These are phyloP conservation scores for Cirrhinus molitorella DNA, from an alignment of 2,797 vertebrate species.

Conservation along the genomic window DNA sequence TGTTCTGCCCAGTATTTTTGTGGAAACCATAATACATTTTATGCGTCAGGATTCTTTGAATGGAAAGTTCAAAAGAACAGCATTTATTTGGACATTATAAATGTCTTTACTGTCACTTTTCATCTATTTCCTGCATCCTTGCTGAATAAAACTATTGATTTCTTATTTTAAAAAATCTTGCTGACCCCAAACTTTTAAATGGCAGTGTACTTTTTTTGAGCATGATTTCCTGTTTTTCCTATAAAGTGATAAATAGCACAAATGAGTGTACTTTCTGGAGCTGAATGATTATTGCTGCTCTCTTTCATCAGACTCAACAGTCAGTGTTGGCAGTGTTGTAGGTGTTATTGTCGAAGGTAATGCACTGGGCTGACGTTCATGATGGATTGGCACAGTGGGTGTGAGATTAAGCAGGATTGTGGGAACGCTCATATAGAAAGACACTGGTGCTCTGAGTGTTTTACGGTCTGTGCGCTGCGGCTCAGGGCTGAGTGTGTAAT, in stretches of 20 bases:
- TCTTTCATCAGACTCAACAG: constrained; percentile 20
- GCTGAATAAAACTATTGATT: neutral
- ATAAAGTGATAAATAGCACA: neutral
- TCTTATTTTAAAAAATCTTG: neutral
- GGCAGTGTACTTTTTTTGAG: neutral
- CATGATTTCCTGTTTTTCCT: neutral
- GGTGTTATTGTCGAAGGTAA: constrained; percentile 3
- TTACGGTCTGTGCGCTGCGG: constrained; percentile 21
- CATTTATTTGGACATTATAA: neutral
- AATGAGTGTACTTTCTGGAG: neutral
- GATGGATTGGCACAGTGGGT: constrained; percentile 44
- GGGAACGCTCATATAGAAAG: constrained; percentile 36
- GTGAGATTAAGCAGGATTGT: constrained; percentile 39
- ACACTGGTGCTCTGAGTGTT: constrained; percentile 18
- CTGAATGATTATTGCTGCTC: neutral
- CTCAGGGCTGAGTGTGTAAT: constrained; percentile 32
- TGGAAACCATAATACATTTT: neutral
- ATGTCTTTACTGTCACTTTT: neutral
- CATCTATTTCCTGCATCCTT: neutral
- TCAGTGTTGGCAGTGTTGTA: neutral
- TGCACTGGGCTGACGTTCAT: neutral
- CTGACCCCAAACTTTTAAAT: neutral
- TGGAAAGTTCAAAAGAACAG: too few species aligned
- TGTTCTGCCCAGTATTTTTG: neutral
- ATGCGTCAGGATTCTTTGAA: too few species aligned